A percentile compares a stretch with the other conserved stretches of the same genome.
These are phyloP conservation scores for Lepisosteus oculatus DNA, from an alignment of 2,113 vertebrate species.

Conservation along the genomic window DNA sequence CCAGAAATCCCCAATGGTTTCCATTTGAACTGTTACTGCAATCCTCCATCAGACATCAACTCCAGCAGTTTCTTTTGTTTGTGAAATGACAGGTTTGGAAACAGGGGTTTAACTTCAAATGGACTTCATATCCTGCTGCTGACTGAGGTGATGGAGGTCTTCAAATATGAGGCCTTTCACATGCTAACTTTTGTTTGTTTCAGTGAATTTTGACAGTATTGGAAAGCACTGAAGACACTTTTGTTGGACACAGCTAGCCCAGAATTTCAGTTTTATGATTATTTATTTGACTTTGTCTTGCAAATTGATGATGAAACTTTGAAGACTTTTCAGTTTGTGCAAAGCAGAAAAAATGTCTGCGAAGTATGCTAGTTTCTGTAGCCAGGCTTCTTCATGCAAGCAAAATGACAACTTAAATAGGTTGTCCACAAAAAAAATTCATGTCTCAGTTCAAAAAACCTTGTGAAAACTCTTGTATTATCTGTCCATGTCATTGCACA, in stretches of 20 bases:
- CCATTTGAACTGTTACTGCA: conserved; percentile 10
- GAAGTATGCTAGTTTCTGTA: conserved; percentile 50
- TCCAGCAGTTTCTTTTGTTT: conserved; percentile 17
- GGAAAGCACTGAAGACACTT: too few relatives aligned
- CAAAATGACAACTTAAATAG: conserved; percentile 39
- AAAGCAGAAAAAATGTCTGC: conserved; percentile 53
- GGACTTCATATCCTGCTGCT: conserved; percentile 22
- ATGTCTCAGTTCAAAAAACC: conserved; percentile 45
- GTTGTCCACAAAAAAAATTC: conserved; percentile 39
- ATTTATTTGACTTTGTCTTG: conserved; percentile 10
- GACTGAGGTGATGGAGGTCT: conserved; percentile 22
- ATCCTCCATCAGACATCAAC: conserved; percentile 10
- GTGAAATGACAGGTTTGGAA: conserved; percentile 18
- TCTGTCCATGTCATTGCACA: conserved; percentile 52
- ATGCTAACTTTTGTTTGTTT: conserved; percentile 43
- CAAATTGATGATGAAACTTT: conserved; percentile 39
- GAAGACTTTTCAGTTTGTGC: conserved; percentile 45
- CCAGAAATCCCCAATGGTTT: conserved; percentile 22
- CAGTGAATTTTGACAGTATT: neutral
- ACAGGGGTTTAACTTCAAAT: conserved; percentile 16
- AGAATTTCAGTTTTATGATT: too few relatives aligned
- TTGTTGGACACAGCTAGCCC: too few relatives aligned
- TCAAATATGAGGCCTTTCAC: conserved; percentile 23
- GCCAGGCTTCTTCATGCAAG: conserved; percentile 43
- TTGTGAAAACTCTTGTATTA: conserved; percentile 47